A percentile compares a stretch with the other conserved stretches of the same genome.
phyloP scores from a whole-genome alignment of 2,113 vertebrate species.

The Engraulis encrasicolus region DNA sequence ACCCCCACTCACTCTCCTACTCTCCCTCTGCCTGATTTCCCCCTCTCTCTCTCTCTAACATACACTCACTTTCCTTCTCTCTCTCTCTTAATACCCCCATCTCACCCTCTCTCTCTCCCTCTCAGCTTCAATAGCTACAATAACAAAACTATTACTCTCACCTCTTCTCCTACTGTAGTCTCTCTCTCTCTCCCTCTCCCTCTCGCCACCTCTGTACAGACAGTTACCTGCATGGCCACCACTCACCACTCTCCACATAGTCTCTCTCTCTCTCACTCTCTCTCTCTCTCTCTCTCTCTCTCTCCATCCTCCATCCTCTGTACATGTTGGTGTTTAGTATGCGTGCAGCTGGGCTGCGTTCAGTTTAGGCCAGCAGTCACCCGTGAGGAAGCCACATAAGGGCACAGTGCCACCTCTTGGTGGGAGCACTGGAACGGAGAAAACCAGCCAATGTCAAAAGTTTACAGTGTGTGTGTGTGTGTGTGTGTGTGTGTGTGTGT shows the following conservation, averaged over 20 bases:
- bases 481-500: background rate
- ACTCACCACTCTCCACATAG: no score
- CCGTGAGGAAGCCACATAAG: conserved; percentile 55
- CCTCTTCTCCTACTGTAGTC: conserved; percentile 36
- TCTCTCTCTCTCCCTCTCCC: conserved; percentile 22
- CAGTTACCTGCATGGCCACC: no score
- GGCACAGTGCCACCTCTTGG: conserved; percentile 72
- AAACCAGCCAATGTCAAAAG: background rate
- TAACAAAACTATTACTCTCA: no score
- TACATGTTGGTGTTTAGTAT: conserved; percentile 43
- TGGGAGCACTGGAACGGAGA: conserved; percentile 31
- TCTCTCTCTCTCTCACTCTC: background rate
- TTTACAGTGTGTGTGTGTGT: background rate
- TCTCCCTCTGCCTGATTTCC: no score
- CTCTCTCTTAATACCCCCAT: conserved; percentile 23
- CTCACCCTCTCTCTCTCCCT: conserved; percentile 23
- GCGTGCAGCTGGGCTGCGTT: conserved; percentile 50
- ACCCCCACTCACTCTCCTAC: no score
- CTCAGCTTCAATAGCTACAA: no score
- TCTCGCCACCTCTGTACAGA: background rate
- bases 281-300: conserved; percentile 26
- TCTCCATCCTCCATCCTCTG: background rate
- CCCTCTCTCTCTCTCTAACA: no score
- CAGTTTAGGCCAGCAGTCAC: conserved; percentile 41
- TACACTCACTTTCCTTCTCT: no score